Evolutionary conservation across 2,113 vertebrate species (phyloP).

Genomic region (Melozone crissalis): DNA sequence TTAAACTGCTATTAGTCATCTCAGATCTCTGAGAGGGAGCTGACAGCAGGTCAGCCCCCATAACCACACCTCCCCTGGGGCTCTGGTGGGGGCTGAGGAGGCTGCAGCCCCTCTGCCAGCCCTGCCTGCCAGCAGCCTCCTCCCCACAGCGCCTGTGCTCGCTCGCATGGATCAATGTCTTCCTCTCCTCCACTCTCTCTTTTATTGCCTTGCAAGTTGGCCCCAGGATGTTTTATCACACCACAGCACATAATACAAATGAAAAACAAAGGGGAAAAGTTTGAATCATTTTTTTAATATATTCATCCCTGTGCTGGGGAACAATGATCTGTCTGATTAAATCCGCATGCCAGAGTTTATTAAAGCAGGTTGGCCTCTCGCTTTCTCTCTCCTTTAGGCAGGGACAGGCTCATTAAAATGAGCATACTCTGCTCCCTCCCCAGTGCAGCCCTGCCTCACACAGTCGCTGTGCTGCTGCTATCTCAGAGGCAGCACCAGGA

Average conservation of each 20-base stretch:
- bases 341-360: constrained; percentile 48
- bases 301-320: constrained; percentile 60
- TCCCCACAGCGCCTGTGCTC: background rate
- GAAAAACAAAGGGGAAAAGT: constrained; percentile 67
- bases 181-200: background rate
- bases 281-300: constrained; percentile 67
- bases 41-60: background rate
- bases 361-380: constrained; percentile 57
- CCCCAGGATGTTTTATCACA: constrained; percentile 62
- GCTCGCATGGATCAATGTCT: background rate
- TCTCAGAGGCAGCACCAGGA: background rate
- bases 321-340: constrained; percentile 68
- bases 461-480: background rate
- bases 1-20: background rate
- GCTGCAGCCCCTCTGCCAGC: background rate
- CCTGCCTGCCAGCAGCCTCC: background rate
- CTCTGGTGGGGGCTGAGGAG: background rate
- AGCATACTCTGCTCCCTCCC: constrained; percentile 35
- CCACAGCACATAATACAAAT: constrained; percentile 59
- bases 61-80: background rate
- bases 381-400: constrained; percentile 63
- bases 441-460: background rate
- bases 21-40: background rate
- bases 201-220: constrained; percentile 44
- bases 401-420: constrained; percentile 68